Evolutionary conservation across 2,888 invertebrate species (phyloP).

Genomic region (Heliconius cydno): DNA sequence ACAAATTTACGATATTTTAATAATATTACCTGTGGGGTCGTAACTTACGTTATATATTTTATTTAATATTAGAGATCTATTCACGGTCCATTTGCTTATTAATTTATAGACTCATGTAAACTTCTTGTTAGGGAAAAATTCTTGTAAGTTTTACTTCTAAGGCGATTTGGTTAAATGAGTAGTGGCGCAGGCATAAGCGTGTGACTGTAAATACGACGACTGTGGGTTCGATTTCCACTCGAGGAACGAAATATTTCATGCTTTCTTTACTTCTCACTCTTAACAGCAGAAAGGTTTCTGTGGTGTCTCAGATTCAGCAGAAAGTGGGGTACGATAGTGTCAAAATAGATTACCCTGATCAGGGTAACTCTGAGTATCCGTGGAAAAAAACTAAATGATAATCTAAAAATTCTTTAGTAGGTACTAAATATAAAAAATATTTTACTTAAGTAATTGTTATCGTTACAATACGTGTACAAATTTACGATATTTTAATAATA

Average conservation of each 20-base stretch:
- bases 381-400: neutral
- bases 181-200: neutral
- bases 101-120: slow-evolving; percentile 6
- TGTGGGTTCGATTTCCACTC: no score
- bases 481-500: slow-evolving; percentile 56
- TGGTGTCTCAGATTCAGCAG: no score
- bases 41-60: slow-evolving; percentile 48
- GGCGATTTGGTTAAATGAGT: neutral
- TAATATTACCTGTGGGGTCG: slow-evolving; percentile 56
- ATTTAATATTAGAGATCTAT: neutral
- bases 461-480: slow-evolving; percentile 43
- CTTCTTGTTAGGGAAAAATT: no score
- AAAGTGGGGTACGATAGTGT: neutral
- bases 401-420: neutral
- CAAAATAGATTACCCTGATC: neutral
- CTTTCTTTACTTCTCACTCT: neutral
- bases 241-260: neutral
- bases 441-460: slow-evolving; percentile 7
- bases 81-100: slow-evolving; percentile 17
- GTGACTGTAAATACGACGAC: no score
- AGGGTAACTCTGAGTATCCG: neutral
- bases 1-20: slow-evolving; percentile 53
- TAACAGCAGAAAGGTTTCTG: no score
- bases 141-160: no score
- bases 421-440: neutral